Percentiles rank a stretch among this genome's conserved stretches.
phyloP scores from a whole-genome alignment of 2,113 vertebrate genomes.

The Trinectes maculatus region DNA sequence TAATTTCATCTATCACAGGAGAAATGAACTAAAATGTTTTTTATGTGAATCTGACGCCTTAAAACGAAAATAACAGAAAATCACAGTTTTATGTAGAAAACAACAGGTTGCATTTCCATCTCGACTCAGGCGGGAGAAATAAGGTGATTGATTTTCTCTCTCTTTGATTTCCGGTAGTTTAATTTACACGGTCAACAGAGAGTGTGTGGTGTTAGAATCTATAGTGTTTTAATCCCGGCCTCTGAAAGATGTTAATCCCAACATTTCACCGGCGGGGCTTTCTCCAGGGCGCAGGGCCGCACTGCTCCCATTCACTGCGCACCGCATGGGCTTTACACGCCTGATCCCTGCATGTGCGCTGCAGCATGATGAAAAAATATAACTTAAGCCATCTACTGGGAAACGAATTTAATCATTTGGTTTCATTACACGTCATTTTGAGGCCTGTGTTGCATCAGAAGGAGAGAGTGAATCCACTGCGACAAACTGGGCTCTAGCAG shows the following conservation, averaged over 20 bases:
- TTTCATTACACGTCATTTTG: too few relatives aligned
- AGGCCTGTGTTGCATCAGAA: too few relatives aligned
- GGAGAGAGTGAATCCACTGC: too few relatives aligned
- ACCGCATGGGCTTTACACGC: slow-evolving; percentile 51
- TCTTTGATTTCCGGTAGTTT: slow-evolving; percentile 65
- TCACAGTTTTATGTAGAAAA: too few relatives aligned
- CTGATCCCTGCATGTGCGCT: slow-evolving; percentile 37
- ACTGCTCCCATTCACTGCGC: slow-evolving; percentile 65
- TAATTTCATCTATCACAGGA: not conserved
- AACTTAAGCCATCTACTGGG: too few relatives aligned
- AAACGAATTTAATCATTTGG: too few relatives aligned
- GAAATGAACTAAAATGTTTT: not conserved
- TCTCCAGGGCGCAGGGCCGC: slow-evolving; percentile 69
- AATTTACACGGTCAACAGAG: slow-evolving; percentile 65
- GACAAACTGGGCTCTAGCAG: too few relatives aligned
- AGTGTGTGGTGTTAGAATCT: slow-evolving; percentile 69
- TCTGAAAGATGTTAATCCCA: slow-evolving; percentile 82
- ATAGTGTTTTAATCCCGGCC: slow-evolving; percentile 79
- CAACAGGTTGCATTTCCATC: too few relatives aligned
- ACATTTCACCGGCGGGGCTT: slow-evolving; percentile 77
- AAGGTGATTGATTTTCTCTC: not conserved
- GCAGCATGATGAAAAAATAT: slow-evolving; percentile 17
- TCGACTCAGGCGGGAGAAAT: slow-evolving; percentile 1
- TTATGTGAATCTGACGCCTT: not conserved
- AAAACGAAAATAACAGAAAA: not conserved